Conservation (phyloP, 1,140 invertebrate species). For the Notospermus geniculatus region DNA sequence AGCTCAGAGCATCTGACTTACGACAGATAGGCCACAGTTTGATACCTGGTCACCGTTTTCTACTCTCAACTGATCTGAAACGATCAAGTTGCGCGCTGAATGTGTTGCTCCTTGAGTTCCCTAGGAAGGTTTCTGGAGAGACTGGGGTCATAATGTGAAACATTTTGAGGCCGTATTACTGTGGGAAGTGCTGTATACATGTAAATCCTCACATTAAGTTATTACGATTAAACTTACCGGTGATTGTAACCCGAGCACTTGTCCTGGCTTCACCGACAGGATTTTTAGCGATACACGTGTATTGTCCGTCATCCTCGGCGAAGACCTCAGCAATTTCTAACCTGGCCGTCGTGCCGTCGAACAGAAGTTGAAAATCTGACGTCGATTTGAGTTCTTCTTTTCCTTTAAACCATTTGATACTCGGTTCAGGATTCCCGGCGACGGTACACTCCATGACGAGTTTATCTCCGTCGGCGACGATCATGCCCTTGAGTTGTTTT, state of each 20-base stretch:
- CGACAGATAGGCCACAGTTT: too few species aligned
- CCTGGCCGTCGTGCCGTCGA: slow-evolving; percentile 30
- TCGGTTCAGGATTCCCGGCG: slow-evolving; percentile 32
- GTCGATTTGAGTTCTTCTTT: slow-evolving; percentile 28
- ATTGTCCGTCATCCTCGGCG: slow-evolving; percentile 63
- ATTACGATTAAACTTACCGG: slow-evolving; percentile 63
- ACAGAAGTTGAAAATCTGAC: slow-evolving; percentile 27
- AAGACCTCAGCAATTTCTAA: slow-evolving; percentile 32
- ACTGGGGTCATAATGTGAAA: too few species aligned
- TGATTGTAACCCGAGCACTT: slow-evolving; percentile 69
- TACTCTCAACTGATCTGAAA: too few species aligned
- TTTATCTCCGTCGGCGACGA: slow-evolving; percentile 38
- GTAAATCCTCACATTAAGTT: background rate
- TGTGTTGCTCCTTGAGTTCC: too few species aligned
- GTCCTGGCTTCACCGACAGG: slow-evolving; percentile 62
- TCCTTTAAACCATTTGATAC: slow-evolving; percentile 32
- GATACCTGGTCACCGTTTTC: too few species aligned
- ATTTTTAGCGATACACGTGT: slow-evolving; percentile 59
- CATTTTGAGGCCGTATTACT: too few species aligned
- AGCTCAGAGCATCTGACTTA: too few species aligned
- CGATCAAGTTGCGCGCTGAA: too few species aligned
- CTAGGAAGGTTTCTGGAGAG: too few species aligned
- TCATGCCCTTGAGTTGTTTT: slow-evolving; percentile 30
- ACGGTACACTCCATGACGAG: slow-evolving; percentile 42
- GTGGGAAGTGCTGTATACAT: too few species aligned